Base-by-base conservation (phyloP, 2,888 invertebrate species). In the Athripsodes cinereus region DNA sequence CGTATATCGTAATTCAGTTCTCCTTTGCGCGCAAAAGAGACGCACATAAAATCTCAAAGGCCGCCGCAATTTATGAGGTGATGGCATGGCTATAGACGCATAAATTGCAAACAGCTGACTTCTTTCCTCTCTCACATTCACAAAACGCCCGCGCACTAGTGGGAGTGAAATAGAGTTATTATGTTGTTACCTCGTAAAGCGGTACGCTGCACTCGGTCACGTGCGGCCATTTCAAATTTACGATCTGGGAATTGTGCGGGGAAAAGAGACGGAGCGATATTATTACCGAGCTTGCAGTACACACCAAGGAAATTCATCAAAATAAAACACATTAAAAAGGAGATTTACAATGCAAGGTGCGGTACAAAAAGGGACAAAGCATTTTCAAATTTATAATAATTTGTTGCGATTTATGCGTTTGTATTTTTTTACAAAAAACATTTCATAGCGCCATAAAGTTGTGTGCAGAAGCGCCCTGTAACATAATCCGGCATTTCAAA, bases 181-280 rank as follows among this genome's bases (percentile, higher is more conserved):
- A 18, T 34, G 46, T 40, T 47, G 34, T 49, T 40, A 51, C 48
- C 72, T 74, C 76, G 75, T 74, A 72, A 72, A 65, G 72, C 66
- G 71, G 74, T 72, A 72, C 72, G 70, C 74, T 75, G 75, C 73
- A 74, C 74, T 76, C 78, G 78, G 77, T 78, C 78, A 78, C 77
- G 78, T 78, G 78, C 78, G 79, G 79, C 79, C 78, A 77, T 79
- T 79, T 79, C 79, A 72, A 78, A 79, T 79, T 79, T 79, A 79
- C 79, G 79, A 79, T 72, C 79, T 79, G 79, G 79, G 79, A 79
- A 79, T 77, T 79, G 77, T 74, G 75, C 73, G 79, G 75, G 74
- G 72, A 78, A 79, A 69, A 69, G 77, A 72, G 79, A 79, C 73
- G 53, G 56, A 19, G 40, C 22, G 26, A 34, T 10, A 19, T 35